These are phyloP conservation scores for Hexactinellida sp. DNA, from an alignment of 37 sponge, comb jelly and placozoan genomes.

Conservation along the genomic window DNA sequence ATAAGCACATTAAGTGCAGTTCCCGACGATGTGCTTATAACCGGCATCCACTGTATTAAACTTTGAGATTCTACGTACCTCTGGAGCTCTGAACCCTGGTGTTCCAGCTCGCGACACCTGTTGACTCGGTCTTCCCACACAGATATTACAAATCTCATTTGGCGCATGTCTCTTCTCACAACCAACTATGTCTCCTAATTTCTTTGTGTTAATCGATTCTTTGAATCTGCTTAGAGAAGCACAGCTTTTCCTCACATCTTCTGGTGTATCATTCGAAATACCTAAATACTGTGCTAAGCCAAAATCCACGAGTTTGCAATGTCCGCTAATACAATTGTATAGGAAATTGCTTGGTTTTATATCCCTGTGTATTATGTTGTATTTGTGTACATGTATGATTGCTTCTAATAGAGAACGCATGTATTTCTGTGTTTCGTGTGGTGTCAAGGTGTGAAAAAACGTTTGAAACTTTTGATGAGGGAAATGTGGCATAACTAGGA, in stretches of 20 bases:
- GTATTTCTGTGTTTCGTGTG: slow-evolving; percentile 46
- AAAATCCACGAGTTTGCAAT: slow-evolving; percentile 22
- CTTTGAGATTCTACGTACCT: slow-evolving; percentile 45
- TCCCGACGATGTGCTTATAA: no score
- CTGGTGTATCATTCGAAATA: not conserved
- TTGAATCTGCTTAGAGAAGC: not conserved
- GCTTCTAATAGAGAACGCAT: slow-evolving; percentile 73
- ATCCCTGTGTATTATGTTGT: slow-evolving; percentile 82
- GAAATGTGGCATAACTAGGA: slow-evolving; percentile 81
- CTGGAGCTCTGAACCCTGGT: slow-evolving; percentile 78
- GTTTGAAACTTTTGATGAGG: slow-evolving; percentile 60
- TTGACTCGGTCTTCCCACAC: slow-evolving; percentile 40
- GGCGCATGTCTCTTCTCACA: slow-evolving; percentile 29
- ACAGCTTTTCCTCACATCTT: not conserved
- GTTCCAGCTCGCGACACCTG: slow-evolving; percentile 71
- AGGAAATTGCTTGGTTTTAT: slow-evolving; percentile 98
- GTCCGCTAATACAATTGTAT: slow-evolving; percentile 36
- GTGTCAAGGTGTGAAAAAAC: slow-evolving; percentile 21
- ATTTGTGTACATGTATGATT: slow-evolving; percentile 62
- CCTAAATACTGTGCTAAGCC: slow-evolving; percentile 24
- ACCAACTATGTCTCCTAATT: not conserved
- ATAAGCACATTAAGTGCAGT: no score
- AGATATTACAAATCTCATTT: slow-evolving; percentile 46
- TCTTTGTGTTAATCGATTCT: not conserved
- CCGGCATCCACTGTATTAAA: no score